Evolutionary conservation across 2,797 vertebrate genomes (phyloP).

Genomic region (Odontamblyopus lacepedii): DNA sequence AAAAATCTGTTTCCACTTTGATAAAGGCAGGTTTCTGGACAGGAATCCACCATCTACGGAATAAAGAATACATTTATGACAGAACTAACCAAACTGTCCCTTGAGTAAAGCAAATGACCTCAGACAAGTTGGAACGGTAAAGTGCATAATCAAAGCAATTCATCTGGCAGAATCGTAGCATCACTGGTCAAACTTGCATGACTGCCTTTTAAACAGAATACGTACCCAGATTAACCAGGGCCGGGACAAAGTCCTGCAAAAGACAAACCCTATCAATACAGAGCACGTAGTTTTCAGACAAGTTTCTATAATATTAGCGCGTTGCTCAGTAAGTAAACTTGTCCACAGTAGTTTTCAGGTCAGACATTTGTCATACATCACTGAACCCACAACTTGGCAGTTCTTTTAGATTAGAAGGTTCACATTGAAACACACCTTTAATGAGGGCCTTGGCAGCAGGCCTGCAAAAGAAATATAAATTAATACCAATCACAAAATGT

Average conservation of each 20-base stretch:
- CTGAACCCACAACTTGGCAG: constrained; percentile 29
- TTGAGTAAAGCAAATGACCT: constrained; percentile 39
- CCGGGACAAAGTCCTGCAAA: neutral
- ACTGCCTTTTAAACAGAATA: neutral
- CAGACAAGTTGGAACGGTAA: constrained; percentile 80
- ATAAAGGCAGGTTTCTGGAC: too few species aligned
- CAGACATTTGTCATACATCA: constrained; percentile 83
- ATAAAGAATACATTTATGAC: neutral
- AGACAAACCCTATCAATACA: neutral
- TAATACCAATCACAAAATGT: neutral
- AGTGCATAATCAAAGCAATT: constrained; percentile 74
- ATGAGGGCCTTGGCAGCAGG: neutral
- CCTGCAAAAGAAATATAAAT: neutral
- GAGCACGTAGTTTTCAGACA: neutral
- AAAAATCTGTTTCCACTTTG: neutral
- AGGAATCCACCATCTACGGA: neutral
- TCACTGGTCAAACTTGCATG: constrained; percentile 51
- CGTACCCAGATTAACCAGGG: neutral
- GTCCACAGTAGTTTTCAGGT: constrained; percentile 78
- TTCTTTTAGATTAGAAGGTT: neutral
- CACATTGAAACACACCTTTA: neutral
- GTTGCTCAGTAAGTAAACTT: constrained; percentile 61
- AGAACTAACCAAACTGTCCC: neutral
- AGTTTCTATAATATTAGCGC: neutral
- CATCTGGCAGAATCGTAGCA: constrained; percentile 84